Percentiles rank a stretch among this genome's conserved stretches.
These are phyloP conservation scores for Eriocheir sinensis DNA, from an alignment of 1,140 invertebrate genomes.

Conservation along the genomic window DNA sequence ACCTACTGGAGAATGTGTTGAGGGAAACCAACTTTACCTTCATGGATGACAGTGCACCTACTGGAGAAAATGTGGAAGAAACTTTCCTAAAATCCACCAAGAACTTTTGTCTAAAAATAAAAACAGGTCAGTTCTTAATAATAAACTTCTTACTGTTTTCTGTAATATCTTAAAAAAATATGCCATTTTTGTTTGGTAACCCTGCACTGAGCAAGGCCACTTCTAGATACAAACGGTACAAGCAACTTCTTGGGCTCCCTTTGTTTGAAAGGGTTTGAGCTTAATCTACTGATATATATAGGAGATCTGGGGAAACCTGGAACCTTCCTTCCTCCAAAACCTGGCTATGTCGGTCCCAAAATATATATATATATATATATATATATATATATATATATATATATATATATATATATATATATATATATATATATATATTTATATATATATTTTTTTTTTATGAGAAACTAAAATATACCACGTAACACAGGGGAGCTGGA, in stretches of 20 bases:
- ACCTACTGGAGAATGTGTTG: slow-evolving; percentile 91
- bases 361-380: too few species aligned
- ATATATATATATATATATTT: too few species aligned
- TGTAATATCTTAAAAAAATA: not conserved
- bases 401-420: too few species aligned
- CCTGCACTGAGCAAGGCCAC: too few species aligned
- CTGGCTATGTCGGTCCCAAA: too few species aligned
- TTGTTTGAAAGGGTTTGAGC: too few species aligned
- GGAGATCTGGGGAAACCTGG: too few species aligned
- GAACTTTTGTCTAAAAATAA: slow-evolving; percentile 91
- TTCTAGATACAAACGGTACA: not conserved
- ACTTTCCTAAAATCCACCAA: slow-evolving; percentile 93
- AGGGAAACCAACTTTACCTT: slow-evolving; percentile 93
- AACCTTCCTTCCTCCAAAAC: too few species aligned
- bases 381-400: too few species aligned
- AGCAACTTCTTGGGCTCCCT: too few species aligned
- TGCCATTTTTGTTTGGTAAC: not conserved
- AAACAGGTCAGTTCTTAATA: slow-evolving; percentile 83
- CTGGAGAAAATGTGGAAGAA: slow-evolving; percentile 92
- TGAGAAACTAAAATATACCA: not conserved
- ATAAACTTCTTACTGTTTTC: not conserved
- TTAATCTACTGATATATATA: too few species aligned
- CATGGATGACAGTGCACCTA: slow-evolving; percentile 91
- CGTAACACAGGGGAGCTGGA: slow-evolving; percentile 87
- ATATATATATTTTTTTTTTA: too few species aligned